A percentile compares a stretch with the other conserved stretches of the same genome.
phyloP scores from a whole-genome alignment of 2,113 vertebrate genomes.

The Catharus minimus region DNA sequence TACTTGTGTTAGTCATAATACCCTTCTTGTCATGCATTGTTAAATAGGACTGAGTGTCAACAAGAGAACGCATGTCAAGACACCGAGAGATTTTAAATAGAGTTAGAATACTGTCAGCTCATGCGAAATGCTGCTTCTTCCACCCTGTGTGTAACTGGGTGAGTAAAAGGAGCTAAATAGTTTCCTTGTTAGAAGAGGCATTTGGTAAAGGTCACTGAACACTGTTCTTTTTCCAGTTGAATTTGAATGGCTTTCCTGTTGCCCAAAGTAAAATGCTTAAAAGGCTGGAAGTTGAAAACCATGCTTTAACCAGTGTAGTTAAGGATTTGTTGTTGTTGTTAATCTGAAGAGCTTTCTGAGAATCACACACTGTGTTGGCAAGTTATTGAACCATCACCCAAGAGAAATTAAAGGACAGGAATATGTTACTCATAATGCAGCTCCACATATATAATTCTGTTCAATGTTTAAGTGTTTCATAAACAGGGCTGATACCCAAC shows the following conservation, averaged over 20 bases:
- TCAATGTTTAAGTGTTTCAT: background rate
- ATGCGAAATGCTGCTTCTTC: background rate
- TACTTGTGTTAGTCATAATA: background rate
- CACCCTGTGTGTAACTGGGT: background rate
- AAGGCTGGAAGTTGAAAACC: background rate
- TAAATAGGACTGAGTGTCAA: background rate
- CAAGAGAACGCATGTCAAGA: background rate
- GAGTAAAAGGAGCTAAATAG: conserved; percentile 40
- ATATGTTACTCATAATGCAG: background rate
- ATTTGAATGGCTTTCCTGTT: conserved; percentile 46
- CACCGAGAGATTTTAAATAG: background rate
- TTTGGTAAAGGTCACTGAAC: conserved; percentile 47
- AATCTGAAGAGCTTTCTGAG: background rate
- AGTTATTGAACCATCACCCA: background rate
- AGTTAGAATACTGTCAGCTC: background rate
- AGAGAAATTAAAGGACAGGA: background rate
- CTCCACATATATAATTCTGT: background rate
- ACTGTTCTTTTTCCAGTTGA: conserved; percentile 45
- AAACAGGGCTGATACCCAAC: background rate
- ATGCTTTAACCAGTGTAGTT: background rate
- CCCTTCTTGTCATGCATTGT: background rate
- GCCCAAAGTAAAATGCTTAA: conserved; percentile 1
- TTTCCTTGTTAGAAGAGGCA: conserved; percentile 42
- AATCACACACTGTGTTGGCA: background rate
- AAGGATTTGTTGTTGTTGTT: background rate